Evolutionary conservation across 2,888 invertebrate genomes (phyloP), one percentile per base, ranked within the genome.

Genomic region (Sarcophaga carnaria): DNA sequence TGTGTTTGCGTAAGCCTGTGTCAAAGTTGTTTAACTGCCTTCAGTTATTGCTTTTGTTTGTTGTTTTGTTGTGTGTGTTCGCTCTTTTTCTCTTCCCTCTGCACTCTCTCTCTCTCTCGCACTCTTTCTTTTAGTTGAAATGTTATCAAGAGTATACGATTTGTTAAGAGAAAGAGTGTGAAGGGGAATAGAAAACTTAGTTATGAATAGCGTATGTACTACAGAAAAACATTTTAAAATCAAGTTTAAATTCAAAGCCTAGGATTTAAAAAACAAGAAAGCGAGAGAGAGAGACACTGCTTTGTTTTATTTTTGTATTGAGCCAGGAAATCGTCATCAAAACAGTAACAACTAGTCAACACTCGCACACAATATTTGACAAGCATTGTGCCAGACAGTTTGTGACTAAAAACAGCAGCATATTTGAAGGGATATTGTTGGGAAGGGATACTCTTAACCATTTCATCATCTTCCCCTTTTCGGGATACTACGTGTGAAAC

Each of bases 201-300:
- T 22, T 1, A 1, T 22, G 22, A 22, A 22, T 37, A 37, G 37
- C 37, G 3, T 37, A 37, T 37, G 37, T 2, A 37, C 37, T 37
- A 37, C 37, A 54, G 17, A 17, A 3, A 54, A 54, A 54, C 17
- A 17, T 14, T 14, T 1, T n/a, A 27, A 22, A 70, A 78, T 45
- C 22, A 49, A 59, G 78, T 60, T 75, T 86, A 45, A 67, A 47
- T 17, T 77, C n/a, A 27, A 77, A 72, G 64, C 69, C 77, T 47
- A 77, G 47, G 77, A 69, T 81, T 54, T 63, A 69, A 72, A 69
- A 64, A 76, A 69, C 17, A 4, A 54, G 37, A 54, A 4, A 12
- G 54, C 14, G 54, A 14, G 25, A 62, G 10, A n/a, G 17, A 62
- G 3, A 20, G 3, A n/a, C 4, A 22, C 22, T 22, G 22, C 1